Conservation (phyloP, 2,113 vertebrate genomes). For the Bufo gargarizans region DNA sequence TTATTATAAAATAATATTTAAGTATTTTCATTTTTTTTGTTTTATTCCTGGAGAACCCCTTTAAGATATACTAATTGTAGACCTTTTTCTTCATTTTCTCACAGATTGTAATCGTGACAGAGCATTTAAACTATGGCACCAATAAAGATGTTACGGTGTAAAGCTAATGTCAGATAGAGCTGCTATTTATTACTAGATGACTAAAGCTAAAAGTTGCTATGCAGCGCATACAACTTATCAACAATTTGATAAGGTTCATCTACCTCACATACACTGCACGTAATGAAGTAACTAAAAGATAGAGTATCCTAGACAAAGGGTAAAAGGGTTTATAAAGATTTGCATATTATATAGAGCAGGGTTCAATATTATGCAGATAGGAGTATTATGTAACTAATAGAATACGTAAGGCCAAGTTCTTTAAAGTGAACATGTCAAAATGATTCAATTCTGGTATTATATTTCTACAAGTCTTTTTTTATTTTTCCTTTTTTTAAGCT, state of each 20-base stretch:
- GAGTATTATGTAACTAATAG: no score
- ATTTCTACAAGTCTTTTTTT: no score
- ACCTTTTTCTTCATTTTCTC: no score
- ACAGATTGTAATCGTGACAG: no score
- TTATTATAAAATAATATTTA: no score
- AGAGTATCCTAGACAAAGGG: neutral
- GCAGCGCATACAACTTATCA: conserved; percentile 6
- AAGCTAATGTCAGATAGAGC: neutral
- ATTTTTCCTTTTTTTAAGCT: no score
- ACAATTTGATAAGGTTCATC: neutral
- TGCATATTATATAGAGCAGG: neutral
- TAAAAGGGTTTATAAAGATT: neutral
- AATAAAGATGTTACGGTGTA: neutral
- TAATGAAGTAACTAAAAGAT: neutral
- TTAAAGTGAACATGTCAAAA: no score
- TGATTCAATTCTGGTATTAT: no score
- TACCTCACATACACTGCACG: neutral
- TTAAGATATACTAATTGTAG: no score
- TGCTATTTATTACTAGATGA: neutral
- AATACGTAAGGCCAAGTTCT: no score
- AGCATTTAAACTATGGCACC: neutral
- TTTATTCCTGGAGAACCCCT: no score
- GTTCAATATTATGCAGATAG: neutral
- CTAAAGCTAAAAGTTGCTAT: neutral
- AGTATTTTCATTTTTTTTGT: no score